A percentile compares a stretch with the other conserved stretches of the same genome.
These are phyloP conservation scores for Pithys albifrons DNA, from an alignment of 2,113 vertebrate genomes.

Conservation along the genomic window DNA sequence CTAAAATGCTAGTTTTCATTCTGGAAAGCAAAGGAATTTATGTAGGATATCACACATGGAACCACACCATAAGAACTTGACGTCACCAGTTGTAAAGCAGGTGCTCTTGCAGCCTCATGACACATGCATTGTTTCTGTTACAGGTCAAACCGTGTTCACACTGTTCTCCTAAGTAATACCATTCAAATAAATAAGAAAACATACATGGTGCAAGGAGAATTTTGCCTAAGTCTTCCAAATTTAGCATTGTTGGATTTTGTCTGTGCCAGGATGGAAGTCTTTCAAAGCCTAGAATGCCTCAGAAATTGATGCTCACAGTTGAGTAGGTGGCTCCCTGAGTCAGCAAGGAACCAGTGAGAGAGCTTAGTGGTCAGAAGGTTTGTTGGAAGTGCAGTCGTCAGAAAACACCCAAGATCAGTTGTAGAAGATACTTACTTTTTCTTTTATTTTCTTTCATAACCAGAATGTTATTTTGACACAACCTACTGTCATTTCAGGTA, in stretches of 20 bases:
- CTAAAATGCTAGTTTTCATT: constrained; percentile 9
- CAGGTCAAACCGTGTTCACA: neutral
- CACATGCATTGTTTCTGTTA: neutral
- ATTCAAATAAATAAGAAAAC: neutral
- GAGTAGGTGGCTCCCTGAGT: constrained; percentile 38
- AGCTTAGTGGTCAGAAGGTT: neutral
- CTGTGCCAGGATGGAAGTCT: neutral
- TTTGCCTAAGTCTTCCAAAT: neutral
- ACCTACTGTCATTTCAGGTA: neutral
- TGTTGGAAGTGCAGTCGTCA: constrained; percentile 2
- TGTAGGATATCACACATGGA: neutral
- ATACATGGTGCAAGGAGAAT: neutral
- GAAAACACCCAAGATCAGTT: neutral
- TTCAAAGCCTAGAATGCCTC: constrained; percentile 16
- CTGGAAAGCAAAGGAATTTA: neutral
- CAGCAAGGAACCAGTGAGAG: neutral
- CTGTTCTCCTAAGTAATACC: neutral
- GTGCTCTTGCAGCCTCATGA: neutral
- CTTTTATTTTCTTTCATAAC: neutral
- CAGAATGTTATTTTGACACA: constrained; percentile 10
- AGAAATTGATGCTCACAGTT: neutral
- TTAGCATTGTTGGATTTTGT: neutral
- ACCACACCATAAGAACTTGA: neutral
- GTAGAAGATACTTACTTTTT: neutral
- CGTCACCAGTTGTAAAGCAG: constrained; percentile 25